phyloP scores from a whole-genome alignment of 2,888 invertebrate genomes.

The Neria commutata region DNA sequence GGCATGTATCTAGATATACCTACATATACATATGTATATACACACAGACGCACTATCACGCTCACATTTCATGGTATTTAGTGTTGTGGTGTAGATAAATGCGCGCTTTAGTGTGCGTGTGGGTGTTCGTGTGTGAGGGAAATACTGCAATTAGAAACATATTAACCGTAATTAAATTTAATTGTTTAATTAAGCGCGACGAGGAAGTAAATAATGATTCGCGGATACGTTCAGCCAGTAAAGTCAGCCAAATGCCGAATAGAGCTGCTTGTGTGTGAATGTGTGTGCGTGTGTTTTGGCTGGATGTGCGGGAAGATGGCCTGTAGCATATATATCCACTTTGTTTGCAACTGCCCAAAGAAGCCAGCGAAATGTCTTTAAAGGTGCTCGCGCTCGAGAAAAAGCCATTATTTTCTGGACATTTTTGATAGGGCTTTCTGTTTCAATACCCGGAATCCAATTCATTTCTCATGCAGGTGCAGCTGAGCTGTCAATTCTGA shows the following conservation, averaged over 20 bases:
- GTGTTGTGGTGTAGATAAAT: constrained; percentile 20
- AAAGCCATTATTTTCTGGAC: no score
- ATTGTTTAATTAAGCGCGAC: constrained; percentile 63
- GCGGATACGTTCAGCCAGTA: no score
- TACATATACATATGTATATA: constrained; percentile 10
- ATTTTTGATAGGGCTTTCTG: no score
- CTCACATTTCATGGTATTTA: constrained; percentile 1
- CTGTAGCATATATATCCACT: constrained; percentile 10
- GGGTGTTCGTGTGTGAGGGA: constrained; percentile 40
- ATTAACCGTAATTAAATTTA: constrained; percentile 63
- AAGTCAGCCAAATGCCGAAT: no score
- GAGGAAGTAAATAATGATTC: no score
- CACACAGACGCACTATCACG: no score
- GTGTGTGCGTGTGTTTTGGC: constrained; percentile 23
- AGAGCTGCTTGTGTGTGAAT: constrained; percentile 36
- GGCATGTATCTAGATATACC: constrained; percentile 1
- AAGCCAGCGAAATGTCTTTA: no score
- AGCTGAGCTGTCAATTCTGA: constrained; percentile 12
- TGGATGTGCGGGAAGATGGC: constrained; percentile 4
- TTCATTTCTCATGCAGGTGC: constrained; percentile 4
- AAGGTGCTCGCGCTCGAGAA: no score
- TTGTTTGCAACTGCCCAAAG: not conserved
- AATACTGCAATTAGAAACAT: constrained; percentile 62
- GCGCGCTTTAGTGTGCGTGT: constrained; percentile 31
- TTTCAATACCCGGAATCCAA: constrained; percentile 5